A percentile compares a stretch with the other conserved stretches of the same genome.
These are phyloP conservation scores for Archilochus colubris DNA, from an alignment of 2,113 vertebrate species.

Conservation along the genomic window DNA sequence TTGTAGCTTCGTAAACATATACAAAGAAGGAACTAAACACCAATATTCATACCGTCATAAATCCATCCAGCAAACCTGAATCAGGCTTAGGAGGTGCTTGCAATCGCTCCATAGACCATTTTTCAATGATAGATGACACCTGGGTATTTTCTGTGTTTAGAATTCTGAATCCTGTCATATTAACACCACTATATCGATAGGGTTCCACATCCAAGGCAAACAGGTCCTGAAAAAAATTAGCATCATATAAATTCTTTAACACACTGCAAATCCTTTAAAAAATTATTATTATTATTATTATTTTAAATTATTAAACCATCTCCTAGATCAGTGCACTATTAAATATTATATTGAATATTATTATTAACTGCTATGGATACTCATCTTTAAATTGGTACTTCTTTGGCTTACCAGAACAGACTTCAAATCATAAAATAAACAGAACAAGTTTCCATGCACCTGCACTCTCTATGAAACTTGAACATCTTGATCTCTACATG, in stretches of 20 bases:
- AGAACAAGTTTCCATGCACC: background rate
- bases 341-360: too few relatives aligned
- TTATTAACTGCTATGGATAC: background rate
- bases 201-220: constrained; percentile 97
- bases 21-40: background rate
- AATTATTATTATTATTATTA: too few relatives aligned
- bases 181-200: constrained; percentile 96
- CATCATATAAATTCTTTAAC: background rate
- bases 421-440: background rate
- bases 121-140: constrained; percentile 96
- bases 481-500: background rate
- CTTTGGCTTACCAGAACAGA: background rate
- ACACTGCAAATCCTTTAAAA: background rate
- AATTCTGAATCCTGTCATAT: constrained; percentile 98
- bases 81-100: constrained; percentile 98
- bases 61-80: constrained; percentile 98
- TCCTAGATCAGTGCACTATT: background rate
- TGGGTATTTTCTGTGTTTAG: constrained; percentile 96
- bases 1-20: background rate
- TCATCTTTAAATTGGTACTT: background rate
- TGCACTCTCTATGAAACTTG: background rate
- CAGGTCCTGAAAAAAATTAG: constrained; percentile 83
- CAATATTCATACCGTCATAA: constrained; percentile 93
- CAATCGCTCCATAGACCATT: constrained; percentile 98
- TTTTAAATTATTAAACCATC: background rate